phyloP scores from a whole-genome alignment of 2,797 vertebrate species.

The Hemibagrus guttatus region DNA sequence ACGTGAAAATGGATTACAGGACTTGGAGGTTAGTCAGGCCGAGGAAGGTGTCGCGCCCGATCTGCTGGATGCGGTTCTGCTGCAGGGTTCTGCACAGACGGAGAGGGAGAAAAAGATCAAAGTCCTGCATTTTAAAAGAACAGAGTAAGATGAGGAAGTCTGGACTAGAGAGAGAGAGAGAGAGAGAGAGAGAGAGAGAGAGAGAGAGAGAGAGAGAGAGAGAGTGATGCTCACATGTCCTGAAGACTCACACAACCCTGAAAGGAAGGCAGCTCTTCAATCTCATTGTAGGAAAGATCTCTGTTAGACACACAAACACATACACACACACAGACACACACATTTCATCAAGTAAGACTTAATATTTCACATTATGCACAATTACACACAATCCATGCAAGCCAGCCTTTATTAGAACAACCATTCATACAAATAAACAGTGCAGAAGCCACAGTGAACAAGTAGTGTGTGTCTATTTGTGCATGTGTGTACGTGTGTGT shows the following conservation, averaged over 20 bases:
- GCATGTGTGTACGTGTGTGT: no score
- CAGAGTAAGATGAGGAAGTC: background rate
- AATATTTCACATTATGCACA: constrained; percentile 21
- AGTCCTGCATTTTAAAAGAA: background rate
- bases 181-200: background rate
- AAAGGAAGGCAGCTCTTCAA: constrained; percentile 85
- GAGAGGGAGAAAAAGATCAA: background rate
- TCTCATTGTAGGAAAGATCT: constrained; percentile 93
- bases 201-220: background rate
- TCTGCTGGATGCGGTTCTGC: constrained; percentile 87
- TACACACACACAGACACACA: constrained; percentile 14
- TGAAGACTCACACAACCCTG: constrained; percentile 87
- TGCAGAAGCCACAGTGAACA: constrained; percentile 14
- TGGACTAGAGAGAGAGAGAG: background rate
- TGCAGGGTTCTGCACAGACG: constrained; percentile 84
- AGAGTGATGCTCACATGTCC: constrained; percentile 86
- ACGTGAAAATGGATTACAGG: constrained; percentile 78
- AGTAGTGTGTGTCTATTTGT: background rate
- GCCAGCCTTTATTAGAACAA: background rate
- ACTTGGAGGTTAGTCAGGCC: constrained; percentile 84
- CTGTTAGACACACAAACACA: constrained; percentile 65
- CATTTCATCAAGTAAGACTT: background rate
- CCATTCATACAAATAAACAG: background rate
- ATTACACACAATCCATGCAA: constrained; percentile 11
- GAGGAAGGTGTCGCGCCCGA: constrained; percentile 85